Base-by-base conservation (phyloP, 2,888 invertebrate species). In the Panopea generosa region DNA sequence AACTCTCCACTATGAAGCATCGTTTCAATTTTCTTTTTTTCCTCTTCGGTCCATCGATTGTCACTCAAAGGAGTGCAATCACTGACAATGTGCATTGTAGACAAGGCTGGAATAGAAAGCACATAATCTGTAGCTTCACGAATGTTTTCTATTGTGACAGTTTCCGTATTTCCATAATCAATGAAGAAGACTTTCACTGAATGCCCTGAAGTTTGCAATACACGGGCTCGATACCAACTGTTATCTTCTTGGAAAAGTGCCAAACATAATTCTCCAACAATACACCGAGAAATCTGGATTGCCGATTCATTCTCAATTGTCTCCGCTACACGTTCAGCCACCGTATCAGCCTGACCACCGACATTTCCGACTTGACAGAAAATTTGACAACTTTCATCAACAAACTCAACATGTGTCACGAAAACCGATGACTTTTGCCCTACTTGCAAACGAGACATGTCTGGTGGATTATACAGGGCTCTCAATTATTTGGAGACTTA, bases 161-260 rank as follows among this genome's bases (percentile, higher is more conserved):
- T 76, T 50, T 90, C 91, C 26, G 83, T 82, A 69, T 92, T 92
- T 1, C 92, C 92, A 85, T 89, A 92, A 76, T 92, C 92, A 26
- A 92, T 84, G 77, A 91, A 92, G 27, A 82, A 84, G 1, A 92
- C 90, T 53, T 76, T 69, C 14, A 85, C 66, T 7, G 62, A 56
- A 3, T 52, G 56, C 0, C 66, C 72, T 0, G 80, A 59, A 3
- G 72, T 62, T 16, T 71, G 60, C 27, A 82, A 47, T 20, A 91
- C 80, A 26, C 77, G 66, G 2, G 86, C 89, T 26, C 90, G 75
- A 77, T 90, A 90, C 90, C 90, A 90, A 38, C 82, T 77, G n/a
- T 77, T 77, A 69, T 90, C 90, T 52, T 86, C 88, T 52, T 75
- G 71, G 43, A 83, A 85, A 6, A 84, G 70, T 9, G 85, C 85